Evolutionary conservation across 2,797 vertebrate species (phyloP).

Genomic region (Schizopygopsis malacanthus): DNA sequence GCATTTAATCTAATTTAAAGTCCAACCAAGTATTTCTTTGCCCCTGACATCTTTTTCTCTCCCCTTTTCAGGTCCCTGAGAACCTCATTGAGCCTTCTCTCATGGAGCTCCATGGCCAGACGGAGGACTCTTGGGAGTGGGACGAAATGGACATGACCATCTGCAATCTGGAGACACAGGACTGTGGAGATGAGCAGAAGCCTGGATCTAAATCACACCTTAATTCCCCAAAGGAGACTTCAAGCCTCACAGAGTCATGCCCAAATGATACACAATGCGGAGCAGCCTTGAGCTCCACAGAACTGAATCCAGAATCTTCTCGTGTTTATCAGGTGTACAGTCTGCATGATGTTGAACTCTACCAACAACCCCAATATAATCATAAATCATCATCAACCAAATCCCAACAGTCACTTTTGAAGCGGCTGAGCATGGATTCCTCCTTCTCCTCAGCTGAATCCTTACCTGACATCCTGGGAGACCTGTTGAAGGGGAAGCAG

Average conservation of each 20-base stretch:
- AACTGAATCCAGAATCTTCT: constrained; percentile 53
- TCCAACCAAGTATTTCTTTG: constrained; percentile 33
- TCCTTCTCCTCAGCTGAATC: constrained; percentile 92
- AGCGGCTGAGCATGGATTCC: constrained; percentile 89
- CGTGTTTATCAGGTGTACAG: constrained; percentile 91
- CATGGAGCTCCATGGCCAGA: constrained; percentile 82
- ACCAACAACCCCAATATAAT: constrained; percentile 75
- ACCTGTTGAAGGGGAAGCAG: constrained; percentile 68
- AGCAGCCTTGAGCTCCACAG: constrained; percentile 61
- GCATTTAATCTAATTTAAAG: constrained; percentile 63
- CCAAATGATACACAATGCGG: constrained; percentile 59
- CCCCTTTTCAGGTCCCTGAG: constrained; percentile 80
- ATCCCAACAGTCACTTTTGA: constrained; percentile 80
- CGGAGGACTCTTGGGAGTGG: constrained; percentile 96
- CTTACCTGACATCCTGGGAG: constrained; percentile 87
- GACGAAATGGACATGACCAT: constrained; percentile 96
- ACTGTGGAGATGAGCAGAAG: constrained; percentile 72
- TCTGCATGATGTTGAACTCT: constrained; percentile 86
- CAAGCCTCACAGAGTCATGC: constrained; percentile 65
- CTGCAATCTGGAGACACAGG: constrained; percentile 77
- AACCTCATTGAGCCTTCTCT: constrained; percentile 88
- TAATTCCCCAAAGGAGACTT: constrained; percentile 59
- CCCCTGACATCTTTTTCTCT: background rate
- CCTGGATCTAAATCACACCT: constrained; percentile 67
- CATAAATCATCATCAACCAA: constrained; percentile 70